These are phyloP conservation scores for Drosophila nigricruria DNA, from an alignment of 2,888 invertebrate species.

Conservation along the genomic window DNA sequence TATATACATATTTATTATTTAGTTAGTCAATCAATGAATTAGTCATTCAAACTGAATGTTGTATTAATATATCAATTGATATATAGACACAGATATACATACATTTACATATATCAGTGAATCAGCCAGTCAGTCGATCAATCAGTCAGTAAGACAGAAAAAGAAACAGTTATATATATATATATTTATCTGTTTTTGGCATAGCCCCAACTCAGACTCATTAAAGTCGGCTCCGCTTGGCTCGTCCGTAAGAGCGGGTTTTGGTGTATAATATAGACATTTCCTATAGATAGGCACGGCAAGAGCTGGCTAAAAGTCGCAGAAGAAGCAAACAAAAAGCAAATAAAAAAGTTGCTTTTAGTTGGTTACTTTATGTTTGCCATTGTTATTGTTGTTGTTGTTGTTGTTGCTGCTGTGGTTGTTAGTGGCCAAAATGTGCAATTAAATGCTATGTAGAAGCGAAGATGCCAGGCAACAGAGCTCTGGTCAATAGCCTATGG, in stretches of 20 bases:
- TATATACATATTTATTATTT: background rate
- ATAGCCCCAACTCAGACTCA: slow-evolving; percentile 53
- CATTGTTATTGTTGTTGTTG: slow-evolving; percentile 42
- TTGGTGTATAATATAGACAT: slow-evolving; percentile 63
- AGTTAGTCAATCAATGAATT: slow-evolving; percentile 2
- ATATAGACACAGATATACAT: background rate
- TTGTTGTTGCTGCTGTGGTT: slow-evolving; percentile 28
- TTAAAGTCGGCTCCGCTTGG: slow-evolving; percentile 37
- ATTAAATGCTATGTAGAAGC: slow-evolving; percentile 66
- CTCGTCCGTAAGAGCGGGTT: slow-evolving; percentile 14
- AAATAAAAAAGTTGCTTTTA: slow-evolving; percentile 60
- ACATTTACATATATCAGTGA: background rate
- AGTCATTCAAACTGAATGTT: background rate
- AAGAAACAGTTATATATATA: background rate
- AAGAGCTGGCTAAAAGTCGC: slow-evolving; percentile 37
- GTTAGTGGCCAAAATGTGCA: slow-evolving; percentile 67
- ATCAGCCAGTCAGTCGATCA: slow-evolving; percentile 1
- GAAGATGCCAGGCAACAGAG: slow-evolving; percentile 49
- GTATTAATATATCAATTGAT: background rate
- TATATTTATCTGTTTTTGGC: slow-evolving; percentile 10
- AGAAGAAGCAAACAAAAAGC: slow-evolving; percentile 34
- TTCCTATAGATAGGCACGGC: slow-evolving; percentile 41
- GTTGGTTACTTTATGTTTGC: slow-evolving; percentile 66
- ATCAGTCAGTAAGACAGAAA: background rate
- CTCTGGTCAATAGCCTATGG: slow-evolving; percentile 52